Evolutionary conservation across 37 sponge, comb jelly and placozoan genomes (phyloP).

Genomic region (Diacarnus erythraeanus): DNA sequence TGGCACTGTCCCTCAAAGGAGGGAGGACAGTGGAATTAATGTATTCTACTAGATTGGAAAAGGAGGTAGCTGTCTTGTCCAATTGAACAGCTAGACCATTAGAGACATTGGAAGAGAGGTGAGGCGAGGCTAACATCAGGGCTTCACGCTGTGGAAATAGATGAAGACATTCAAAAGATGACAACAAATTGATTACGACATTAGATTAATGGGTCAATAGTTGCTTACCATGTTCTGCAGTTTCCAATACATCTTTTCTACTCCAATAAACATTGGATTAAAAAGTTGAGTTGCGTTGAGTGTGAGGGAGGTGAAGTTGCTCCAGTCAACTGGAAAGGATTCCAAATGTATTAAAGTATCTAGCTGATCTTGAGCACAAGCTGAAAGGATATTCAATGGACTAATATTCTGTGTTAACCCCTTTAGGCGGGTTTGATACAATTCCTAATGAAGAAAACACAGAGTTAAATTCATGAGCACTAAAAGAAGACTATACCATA

Average conservation of each 20-base stretch:
- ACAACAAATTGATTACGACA: too few relatives aligned
- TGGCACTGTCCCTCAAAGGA: neutral
- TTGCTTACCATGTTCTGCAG: neutral
- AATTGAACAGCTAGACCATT: too few relatives aligned
- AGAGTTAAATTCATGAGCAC: neutral
- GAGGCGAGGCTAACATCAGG: too few relatives aligned
- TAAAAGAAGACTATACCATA: neutral
- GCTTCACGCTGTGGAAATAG: too few relatives aligned
- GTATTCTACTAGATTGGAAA: neutral
- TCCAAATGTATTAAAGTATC: neutral
- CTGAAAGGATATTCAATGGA: neutral
- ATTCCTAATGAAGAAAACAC: neutral
- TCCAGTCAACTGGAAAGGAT: conserved; percentile 3
- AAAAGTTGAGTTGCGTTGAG: conserved; percentile 10
- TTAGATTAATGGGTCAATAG: too few relatives aligned
- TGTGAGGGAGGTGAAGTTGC: conserved; percentile 5
- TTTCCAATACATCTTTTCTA: neutral
- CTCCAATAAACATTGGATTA: conserved; percentile 5
- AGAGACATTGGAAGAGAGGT: too few relatives aligned
- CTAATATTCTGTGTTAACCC: neutral
- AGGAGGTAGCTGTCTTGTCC: neutral
- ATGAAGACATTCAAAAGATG: too few relatives aligned
- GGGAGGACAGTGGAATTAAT: conserved; percentile 1
- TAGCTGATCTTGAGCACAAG: conserved; percentile 11
- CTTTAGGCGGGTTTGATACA: neutral